A percentile compares a stretch with the other conserved stretches of the same genome.
Conservation (phyloP, 2,797 vertebrate species). For the Harpagifer antarcticus region DNA sequence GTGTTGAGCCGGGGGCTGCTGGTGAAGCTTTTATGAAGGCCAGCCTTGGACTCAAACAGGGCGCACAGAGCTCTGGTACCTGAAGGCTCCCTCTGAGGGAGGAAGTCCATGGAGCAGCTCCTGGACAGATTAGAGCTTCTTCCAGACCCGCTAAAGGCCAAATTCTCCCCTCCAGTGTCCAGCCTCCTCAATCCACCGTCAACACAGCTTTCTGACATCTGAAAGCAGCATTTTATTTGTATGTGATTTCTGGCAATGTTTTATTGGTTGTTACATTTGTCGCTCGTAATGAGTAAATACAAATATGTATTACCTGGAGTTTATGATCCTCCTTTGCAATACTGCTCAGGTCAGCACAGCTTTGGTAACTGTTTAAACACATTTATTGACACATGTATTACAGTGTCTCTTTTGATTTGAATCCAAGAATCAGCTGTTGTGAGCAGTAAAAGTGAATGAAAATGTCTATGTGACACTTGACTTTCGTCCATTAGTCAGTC, state of each 20-base stretch:
- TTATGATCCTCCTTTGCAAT: constrained; percentile 47
- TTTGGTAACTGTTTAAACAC: constrained; percentile 80
- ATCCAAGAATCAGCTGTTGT: neutral
- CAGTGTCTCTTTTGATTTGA: neutral
- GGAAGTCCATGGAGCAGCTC: constrained; percentile 82
- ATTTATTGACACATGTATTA: constrained; percentile 10
- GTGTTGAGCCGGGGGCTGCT: constrained; percentile 55
- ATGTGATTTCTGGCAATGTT: neutral
- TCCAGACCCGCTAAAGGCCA: constrained; percentile 14
- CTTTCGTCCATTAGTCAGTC: neutral
- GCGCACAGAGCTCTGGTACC: constrained; percentile 76
- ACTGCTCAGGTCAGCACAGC: constrained; percentile 67
- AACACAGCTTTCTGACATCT: constrained; percentile 59
- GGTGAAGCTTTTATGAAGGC: constrained; percentile 43
- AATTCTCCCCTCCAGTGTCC: constrained; percentile 36
- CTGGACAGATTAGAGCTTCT: constrained; percentile 55
- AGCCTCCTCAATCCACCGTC: constrained; percentile 42
- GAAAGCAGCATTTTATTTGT: neutral
- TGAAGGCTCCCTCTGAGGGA: constrained; percentile 62
- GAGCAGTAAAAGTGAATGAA: neutral
- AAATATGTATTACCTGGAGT: constrained; percentile 62
- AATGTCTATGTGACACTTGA: neutral
- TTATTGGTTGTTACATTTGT: neutral
- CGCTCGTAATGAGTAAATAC: neutral
- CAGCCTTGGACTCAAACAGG: constrained; percentile 82